Percentiles rank a stretch among this genome's conserved stretches.
These are phyloP conservation scores for Hymenopus coronatus DNA, from an alignment of 2,888 invertebrate genomes.

Conservation along the genomic window DNA sequence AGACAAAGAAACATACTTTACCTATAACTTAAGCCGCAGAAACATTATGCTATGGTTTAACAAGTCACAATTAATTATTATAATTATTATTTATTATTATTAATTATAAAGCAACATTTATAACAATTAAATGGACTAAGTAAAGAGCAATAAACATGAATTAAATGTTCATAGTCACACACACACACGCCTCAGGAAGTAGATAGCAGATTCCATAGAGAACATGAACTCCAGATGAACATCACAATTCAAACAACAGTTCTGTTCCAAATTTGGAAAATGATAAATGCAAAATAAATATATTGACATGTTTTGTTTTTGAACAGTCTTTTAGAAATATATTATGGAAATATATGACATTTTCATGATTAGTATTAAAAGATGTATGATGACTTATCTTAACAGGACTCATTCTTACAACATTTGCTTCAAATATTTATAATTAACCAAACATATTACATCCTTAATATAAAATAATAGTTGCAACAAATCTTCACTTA, in stretches of 20 bases:
- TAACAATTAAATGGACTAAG: too few relatives aligned
- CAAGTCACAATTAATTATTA: too few relatives aligned
- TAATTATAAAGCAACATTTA: too few relatives aligned
- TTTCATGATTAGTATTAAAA: not conserved
- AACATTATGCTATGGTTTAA: not conserved
- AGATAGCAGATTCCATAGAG: not conserved
- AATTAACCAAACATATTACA: not conserved
- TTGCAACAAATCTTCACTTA: too few relatives aligned
- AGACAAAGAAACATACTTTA: not conserved
- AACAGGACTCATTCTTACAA: too few relatives aligned
- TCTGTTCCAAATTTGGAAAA: not conserved
- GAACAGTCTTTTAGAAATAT: not conserved
- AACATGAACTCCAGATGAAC: not conserved
- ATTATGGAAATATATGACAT: not conserved
- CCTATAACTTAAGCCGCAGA: not conserved
- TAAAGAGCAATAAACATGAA: too few relatives aligned
- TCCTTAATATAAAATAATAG: too few relatives aligned
- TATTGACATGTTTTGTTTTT: not conserved
- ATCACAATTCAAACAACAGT: not conserved
- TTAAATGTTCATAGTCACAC: not conserved
- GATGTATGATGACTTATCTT: not conserved
- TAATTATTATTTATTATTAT: too few relatives aligned
- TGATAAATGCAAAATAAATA: not conserved
- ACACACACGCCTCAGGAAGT: not conserved
- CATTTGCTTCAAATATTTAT: not conserved